Base-by-base conservation (phyloP, 2,797 vertebrate genomes). In the Remorina albescens region DNA sequence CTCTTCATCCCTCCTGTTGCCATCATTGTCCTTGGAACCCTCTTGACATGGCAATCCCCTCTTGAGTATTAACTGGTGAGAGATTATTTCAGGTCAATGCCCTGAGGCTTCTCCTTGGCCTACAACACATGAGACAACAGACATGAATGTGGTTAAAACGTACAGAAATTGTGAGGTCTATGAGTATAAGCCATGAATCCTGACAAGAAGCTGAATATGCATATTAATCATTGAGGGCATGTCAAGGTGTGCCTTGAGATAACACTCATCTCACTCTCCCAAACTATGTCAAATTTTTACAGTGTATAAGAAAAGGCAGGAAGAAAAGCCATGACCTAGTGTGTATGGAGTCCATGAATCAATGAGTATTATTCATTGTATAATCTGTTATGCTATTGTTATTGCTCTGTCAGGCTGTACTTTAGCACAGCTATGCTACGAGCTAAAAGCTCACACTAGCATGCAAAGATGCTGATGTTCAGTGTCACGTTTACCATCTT, bases 71-170 rank as follows among this genome's bases (percentile, higher is more conserved):
- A 61, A 16, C 37, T 23, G 53, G 16, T 26, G 21, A 81, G 32
- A 41, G 28, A 26, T 92, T 86, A 93, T 83, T 93, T 93, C 76
- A 93, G 82, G 83, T 93, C 91, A 4, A 92, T 76, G 66, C 61
- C 86, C 74, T 87, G 61, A 54, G 63, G 50, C 67, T 88, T 86
- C 50, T 88, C 90, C 65, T 93, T 92, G 55, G 62, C 83, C 90
- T 93, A 36, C 73, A 84, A 79, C 25, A 76, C 46, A 87, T 21
- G 74, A 64, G 18, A 64, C 13, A 72, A 67, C 0, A 7, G 8
- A 60, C 1, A 42, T 25, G 18, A n/a, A 36, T 65, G 61, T 23
- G 8, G 57, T 57, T 60, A 11, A 47, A 23, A 11, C 21, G 23
- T 1, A 23, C 23, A 23, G 9, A 12, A 47, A 23, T 47, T 10